phyloP scores from a whole-genome alignment of 2,888 invertebrate genomes.

The Cephus sareptanus region DNA sequence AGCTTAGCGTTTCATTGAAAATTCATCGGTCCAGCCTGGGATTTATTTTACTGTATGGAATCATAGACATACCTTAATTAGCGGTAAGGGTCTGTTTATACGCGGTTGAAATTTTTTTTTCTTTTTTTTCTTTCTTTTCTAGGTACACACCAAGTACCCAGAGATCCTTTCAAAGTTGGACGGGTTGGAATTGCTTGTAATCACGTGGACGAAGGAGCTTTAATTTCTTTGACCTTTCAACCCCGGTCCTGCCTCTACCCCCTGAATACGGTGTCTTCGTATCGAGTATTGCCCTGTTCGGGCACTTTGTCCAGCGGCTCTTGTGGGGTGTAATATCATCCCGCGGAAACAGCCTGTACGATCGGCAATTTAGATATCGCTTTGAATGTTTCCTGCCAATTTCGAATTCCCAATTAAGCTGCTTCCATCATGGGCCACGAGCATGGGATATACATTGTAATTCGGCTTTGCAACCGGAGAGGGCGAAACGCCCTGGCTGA shows the following conservation, averaged over 20 bases:
- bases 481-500: neutral
- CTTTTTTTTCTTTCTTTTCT: no score
- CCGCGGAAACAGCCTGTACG: neutral
- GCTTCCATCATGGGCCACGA: neutral
- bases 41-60: neutral
- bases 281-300: neutral
- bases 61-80: neutral
- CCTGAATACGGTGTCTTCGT: neutral
- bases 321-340: neutral
- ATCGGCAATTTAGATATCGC: neutral
- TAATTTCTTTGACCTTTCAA: no score
- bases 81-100: neutral
- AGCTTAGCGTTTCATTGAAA: neutral
- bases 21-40: neutral
- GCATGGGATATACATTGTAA: neutral
- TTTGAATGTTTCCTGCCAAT: neutral
- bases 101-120: neutral
- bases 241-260: no score
- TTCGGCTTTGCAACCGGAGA: neutral
- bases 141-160: neutral
- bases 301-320: neutral
- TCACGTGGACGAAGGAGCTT: neutral
- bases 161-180: neutral
- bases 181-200: neutral
- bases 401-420: neutral